Percentiles rank a stretch among this genome's conserved stretches.
Evolutionary conservation across 2,888 invertebrate genomes (phyloP).

Genomic region (Odontomyia ornata): DNA sequence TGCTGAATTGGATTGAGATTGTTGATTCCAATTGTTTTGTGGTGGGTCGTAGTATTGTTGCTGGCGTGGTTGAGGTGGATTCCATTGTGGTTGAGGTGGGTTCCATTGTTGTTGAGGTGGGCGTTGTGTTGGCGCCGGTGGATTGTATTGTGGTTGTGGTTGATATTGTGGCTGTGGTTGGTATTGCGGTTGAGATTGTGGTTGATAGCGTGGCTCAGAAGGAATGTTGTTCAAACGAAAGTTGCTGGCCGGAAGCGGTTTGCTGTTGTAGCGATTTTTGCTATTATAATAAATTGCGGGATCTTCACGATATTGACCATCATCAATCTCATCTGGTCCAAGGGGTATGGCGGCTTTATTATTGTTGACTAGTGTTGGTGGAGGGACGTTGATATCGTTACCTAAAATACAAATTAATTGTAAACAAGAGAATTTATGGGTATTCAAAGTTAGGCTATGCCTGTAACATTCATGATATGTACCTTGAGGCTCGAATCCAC

Average conservation of each 20-base stretch:
- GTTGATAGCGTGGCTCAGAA: slow-evolving; percentile 52
- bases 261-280: slow-evolving; percentile 68
- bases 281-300: slow-evolving; percentile 81
- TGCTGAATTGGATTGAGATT: slow-evolving; percentile 5
- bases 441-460: no score
- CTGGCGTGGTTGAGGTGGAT: slow-evolving; percentile 57
- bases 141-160: slow-evolving; percentile 52
- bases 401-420: slow-evolving; percentile 60
- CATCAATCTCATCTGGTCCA: slow-evolving; percentile 74
- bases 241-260: slow-evolving; percentile 57
- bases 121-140: slow-evolving; percentile 53
- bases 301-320: slow-evolving; percentile 87
- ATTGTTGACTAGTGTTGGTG: slow-evolving; percentile 72
- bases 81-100: slow-evolving; percentile 57
- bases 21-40: slow-evolving; percentile 41
- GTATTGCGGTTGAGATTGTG: slow-evolving; percentile 53
- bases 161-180: slow-evolving; percentile 55
- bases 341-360: slow-evolving; percentile 66
- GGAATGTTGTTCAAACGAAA: slow-evolving; percentile 61
- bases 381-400: slow-evolving; percentile 79
- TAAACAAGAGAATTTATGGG: no score
- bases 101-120: slow-evolving; percentile 50
- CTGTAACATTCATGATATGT: slow-evolving; percentile 52
- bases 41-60: slow-evolving; percentile 42
- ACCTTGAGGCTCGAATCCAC: slow-evolving; percentile 85